These are phyloP conservation scores for Papilio dardanus DNA, from an alignment of 1,140 invertebrate genomes.

Conservation along the genomic window DNA sequence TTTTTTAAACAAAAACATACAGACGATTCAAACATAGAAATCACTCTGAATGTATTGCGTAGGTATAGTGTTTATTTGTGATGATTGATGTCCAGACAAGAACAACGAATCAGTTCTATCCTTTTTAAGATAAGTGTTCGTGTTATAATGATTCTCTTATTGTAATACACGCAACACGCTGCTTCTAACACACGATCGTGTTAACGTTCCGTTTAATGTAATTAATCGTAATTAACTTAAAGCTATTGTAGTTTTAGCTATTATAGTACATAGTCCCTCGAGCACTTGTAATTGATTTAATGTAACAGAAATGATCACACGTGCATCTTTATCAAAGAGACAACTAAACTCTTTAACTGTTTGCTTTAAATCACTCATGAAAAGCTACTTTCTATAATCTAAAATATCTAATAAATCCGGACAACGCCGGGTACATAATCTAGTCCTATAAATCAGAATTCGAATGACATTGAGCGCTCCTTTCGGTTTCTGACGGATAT, in stretches of 20 bases:
- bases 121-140: not conserved
- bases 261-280: not conserved
- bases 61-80: not conserved
- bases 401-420: not conserved
- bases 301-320: too few species aligned
- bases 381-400: too few species aligned
- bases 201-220: not conserved
- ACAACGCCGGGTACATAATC: not conserved
- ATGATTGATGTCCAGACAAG: not conserved
- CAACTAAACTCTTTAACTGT: too few species aligned
- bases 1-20: not conserved
- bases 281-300: not conserved
- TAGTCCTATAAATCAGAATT: not conserved
- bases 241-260: not conserved
- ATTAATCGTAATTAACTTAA: not conserved
- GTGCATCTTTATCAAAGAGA: too few species aligned
- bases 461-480: conserved; percentile 16
- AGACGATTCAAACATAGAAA: too few species aligned
- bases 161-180: not conserved
- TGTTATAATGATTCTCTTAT: not conserved
- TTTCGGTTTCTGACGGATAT: conserved; percentile 29
- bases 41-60: not conserved
- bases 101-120: not conserved
- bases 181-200: not conserved
- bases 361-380: too few species aligned